Conservation (phyloP, 2,113 vertebrate species). For the Ceyx melanurus region DNA sequence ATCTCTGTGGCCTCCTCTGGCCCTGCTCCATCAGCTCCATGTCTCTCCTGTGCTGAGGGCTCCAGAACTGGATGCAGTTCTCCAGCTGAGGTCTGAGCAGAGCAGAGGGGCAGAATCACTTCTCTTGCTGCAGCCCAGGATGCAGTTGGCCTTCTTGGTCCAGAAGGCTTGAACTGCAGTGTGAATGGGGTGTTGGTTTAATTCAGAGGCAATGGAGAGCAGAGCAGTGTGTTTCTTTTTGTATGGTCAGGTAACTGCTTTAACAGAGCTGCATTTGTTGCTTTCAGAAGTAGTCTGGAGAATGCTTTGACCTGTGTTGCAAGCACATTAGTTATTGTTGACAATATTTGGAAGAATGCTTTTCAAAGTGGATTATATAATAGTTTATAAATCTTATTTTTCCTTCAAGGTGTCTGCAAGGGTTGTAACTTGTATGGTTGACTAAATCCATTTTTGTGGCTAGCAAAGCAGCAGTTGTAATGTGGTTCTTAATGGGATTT, state of each 20-base stretch:
- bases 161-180: background rate
- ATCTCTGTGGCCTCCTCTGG: no score
- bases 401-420: background rate
- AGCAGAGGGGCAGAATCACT: no score
- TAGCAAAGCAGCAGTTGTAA: background rate
- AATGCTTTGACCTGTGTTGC: background rate
- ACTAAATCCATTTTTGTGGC: background rate
- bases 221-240: background rate
- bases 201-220: background rate
- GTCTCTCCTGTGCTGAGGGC: no score
- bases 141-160: no score
- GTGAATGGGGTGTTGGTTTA: background rate
- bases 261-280: background rate
- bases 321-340: fast-evolving
- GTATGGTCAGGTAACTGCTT: background rate
- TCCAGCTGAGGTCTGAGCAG: no score
- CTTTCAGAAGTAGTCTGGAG: background rate
- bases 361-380: background rate
- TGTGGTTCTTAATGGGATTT: background rate
- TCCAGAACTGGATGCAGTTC: no score
- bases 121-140: no score
- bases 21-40: no score
- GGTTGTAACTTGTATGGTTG: background rate
- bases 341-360: background rate
- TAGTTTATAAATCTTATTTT: background rate